Conservation (phyloP, 1,140 invertebrate species). For the Zaprionus camerounensis region DNA sequence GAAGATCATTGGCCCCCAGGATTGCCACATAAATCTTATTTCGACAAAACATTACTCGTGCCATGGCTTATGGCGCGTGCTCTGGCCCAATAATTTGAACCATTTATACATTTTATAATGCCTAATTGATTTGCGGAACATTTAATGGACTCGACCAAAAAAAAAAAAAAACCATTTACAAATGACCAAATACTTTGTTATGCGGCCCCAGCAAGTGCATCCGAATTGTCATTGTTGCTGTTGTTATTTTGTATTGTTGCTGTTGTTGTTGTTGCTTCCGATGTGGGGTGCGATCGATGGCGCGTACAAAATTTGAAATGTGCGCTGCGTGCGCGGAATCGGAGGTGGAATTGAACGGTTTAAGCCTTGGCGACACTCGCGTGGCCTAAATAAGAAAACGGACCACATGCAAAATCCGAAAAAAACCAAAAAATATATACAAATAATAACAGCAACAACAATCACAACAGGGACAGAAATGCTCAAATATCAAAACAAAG, state of each 20-base stretch:
- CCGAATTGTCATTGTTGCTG: constrained; percentile 38
- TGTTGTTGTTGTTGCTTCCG: constrained; percentile 44
- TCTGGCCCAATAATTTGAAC: constrained; percentile 41
- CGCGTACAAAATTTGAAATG: constrained; percentile 66
- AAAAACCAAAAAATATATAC: constrained; percentile 26
- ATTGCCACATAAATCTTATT: constrained; percentile 40
- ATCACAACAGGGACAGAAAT: constrained; percentile 29
- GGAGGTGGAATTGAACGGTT: constrained; percentile 54
- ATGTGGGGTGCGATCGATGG: constrained; percentile 8
- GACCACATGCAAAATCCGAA: constrained; percentile 33
- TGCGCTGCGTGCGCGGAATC: constrained; percentile 60
- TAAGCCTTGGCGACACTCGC: constrained; percentile 61
- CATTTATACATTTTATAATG: constrained; percentile 68
- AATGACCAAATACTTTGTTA: constrained; percentile 44
- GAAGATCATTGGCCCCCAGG: constrained; percentile 15
- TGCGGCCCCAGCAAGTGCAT: constrained; percentile 51
- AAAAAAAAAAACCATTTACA: constrained; percentile 22
- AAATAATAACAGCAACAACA: constrained; percentile 22
- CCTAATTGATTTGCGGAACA: constrained; percentile 69
- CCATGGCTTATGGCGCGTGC: constrained; percentile 53
- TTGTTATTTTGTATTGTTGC: constrained; percentile 19
- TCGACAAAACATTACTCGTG: constrained; percentile 8
- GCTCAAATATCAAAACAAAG: constrained; percentile 30
- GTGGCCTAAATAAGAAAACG: constrained; percentile 76
- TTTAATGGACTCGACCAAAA: constrained; percentile 29